Base-by-base conservation (phyloP, 2,113 vertebrate species). In the Poeciliopsis turrubarensis region DNA sequence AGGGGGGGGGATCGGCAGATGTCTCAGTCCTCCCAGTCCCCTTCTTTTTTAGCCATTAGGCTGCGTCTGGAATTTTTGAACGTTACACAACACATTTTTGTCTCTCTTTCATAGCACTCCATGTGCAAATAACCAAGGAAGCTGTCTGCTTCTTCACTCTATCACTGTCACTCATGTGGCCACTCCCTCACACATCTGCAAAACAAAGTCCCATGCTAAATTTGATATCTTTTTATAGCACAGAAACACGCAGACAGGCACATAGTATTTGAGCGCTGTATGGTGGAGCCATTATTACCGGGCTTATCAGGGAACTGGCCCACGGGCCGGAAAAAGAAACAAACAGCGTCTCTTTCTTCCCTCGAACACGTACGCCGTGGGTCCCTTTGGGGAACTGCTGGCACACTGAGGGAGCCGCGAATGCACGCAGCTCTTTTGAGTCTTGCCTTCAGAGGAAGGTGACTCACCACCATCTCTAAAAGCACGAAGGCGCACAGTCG, bases 1-100 rank as follows among this genome's bases (percentile, higher is more conserved):
- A 9, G 31, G 19, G 62, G 19, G 29, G 2, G 62, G 63, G 4
- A 12, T 13, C n/a, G 89, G 91, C 90, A 86, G 82, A 92, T 81
- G 90, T 87, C 87, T 93, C 88, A 87, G 92, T 90, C 86, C 90
- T 82, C 75, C 86, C 29, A 72, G 79, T 81, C 75, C 75, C 90
- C 92, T 91, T 90, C 88, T 94, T 94, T 95, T 94, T 92, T 92
- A 94, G 89, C 89, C 92, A 94, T 94, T 93, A 94, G 86, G 86
- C 80, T 81, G 78, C 61, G 81, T 88, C 91, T 93, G 91, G 90
- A 91, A 92, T 93, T 89, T 81, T 79, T 88, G 76, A 86, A 87
- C 65, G 88, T 94, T 92, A 91, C 75, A 91, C 89, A 93, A 94
- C 89, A 87, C 83, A 79, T 92, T 91, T 82, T 85, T 87, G 79